These are phyloP conservation scores for Bugulina stolonifera DNA, from an alignment of 2,888 invertebrate genomes.

Conservation along the genomic window DNA sequence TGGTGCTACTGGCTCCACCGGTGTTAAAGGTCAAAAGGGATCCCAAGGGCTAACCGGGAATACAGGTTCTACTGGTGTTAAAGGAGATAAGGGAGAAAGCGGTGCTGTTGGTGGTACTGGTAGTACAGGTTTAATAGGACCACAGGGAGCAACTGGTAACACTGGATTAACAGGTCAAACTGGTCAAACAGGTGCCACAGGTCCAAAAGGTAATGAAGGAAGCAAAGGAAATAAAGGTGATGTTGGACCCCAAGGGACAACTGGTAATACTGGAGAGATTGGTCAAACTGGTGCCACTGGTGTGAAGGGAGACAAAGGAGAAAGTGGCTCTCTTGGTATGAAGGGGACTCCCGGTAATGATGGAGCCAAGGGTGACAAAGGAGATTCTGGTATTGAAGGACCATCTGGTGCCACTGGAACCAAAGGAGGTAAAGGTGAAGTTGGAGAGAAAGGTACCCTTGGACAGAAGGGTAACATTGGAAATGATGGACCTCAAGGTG, in stretches of 20 bases:
- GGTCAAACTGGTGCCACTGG: constrained; percentile 28
- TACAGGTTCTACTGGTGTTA: constrained; percentile 29
- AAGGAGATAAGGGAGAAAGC: constrained; percentile 29
- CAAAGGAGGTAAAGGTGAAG: constrained; percentile 34
- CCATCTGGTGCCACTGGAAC: constrained; percentile 35
- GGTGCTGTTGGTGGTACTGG: constrained; percentile 28
- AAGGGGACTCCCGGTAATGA: constrained; percentile 37
- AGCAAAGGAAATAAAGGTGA: neutral
- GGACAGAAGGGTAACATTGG: constrained; percentile 27
- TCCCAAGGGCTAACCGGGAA: constrained; percentile 30
- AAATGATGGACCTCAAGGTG: constrained; percentile 25
- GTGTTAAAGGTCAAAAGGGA: constrained; percentile 29
- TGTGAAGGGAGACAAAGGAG: constrained; percentile 38
- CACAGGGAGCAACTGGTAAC: constrained; percentile 17
- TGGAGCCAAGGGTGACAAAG: constrained; percentile 31
- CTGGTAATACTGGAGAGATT: constrained; percentile 2
- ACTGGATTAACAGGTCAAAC: constrained; percentile 26
- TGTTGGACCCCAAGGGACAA: neutral
- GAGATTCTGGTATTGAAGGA: constrained; percentile 35
- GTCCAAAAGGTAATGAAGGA: constrained; percentile 19
- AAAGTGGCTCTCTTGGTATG: constrained; percentile 33
- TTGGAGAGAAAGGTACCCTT: constrained; percentile 36
- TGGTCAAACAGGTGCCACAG: constrained; percentile 24
- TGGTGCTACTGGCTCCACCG: constrained; percentile 8
- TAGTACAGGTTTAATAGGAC: constrained; percentile 9